phyloP scores from a whole-genome alignment of 2,797 vertebrate species.

The Sarcophilus harrisii region DNA sequence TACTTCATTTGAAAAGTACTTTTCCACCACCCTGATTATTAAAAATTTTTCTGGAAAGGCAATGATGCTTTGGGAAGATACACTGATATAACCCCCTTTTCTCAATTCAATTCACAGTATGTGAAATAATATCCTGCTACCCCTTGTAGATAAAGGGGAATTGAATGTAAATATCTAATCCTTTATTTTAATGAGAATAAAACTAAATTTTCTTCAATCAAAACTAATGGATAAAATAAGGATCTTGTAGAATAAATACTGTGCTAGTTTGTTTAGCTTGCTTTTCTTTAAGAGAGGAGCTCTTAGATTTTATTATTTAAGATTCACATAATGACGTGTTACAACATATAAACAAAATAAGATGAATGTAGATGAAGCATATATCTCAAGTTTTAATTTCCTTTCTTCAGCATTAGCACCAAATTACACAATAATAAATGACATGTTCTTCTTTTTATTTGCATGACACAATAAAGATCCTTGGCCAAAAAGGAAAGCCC shows the following conservation, averaged over 20 bases:
- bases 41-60: neutral
- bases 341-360: slow-evolving; percentile 12
- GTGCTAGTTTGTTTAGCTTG: neutral
- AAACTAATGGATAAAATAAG: slow-evolving; percentile 22
- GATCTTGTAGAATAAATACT: neutral
- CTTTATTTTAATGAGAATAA: neutral
- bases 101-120: neutral
- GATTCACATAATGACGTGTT: slow-evolving; percentile 21
- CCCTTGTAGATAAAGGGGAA: neutral
- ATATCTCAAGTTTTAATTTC: slow-evolving; percentile 66
- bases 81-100: neutral
- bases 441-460: slow-evolving; percentile 22
- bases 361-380: neutral
- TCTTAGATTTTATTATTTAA: slow-evolving; percentile 36
- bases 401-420: slow-evolving; percentile 49
- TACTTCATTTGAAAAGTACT: neutral
- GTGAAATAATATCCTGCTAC: neutral
- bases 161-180: neutral
- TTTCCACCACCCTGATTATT: neutral
- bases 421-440: slow-evolving; percentile 54
- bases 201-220: neutral
- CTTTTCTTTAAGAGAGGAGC: slow-evolving; percentile 1
- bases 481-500: slow-evolving; percentile 34
- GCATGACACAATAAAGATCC: slow-evolving; percentile 30
- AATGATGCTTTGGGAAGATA: neutral